These are phyloP conservation scores for Pitangus sulphuratus DNA, from an alignment of 2,797 vertebrate species.

Conservation along the genomic window DNA sequence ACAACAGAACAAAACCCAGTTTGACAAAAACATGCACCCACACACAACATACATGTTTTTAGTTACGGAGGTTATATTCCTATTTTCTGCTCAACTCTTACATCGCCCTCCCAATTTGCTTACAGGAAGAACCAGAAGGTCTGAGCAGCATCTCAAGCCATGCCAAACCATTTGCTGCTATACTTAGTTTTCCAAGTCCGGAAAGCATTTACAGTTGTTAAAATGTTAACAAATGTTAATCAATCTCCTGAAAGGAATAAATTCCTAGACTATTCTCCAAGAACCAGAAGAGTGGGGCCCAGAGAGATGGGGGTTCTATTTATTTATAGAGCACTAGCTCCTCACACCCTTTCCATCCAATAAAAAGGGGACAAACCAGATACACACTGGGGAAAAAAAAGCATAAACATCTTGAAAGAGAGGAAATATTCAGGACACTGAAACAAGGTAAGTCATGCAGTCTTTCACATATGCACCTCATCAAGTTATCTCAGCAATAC, in stretches of 20 bases:
- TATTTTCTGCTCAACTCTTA: neutral
- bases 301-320: neutral
- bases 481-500: neutral
- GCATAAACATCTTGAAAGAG: neutral
- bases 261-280: neutral
- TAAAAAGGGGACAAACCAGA: neutral
- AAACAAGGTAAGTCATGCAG: neutral
- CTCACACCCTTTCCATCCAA: neutral
- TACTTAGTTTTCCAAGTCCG: neutral
- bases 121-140: neutral
- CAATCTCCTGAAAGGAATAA: neutral
- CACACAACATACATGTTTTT: neutral
- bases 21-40: neutral
- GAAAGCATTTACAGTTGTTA: neutral
- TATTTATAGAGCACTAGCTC: neutral
- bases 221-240: neutral
- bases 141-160: neutral
- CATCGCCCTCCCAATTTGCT: neutral
- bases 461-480: neutral
- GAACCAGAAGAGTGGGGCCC: neutral
- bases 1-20: accelerated
- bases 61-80: neutral
- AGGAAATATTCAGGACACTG: neutral
- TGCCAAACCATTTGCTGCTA: neutral
- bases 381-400: neutral